phyloP scores from a whole-genome alignment of 2,113 vertebrate species.

The Menidia beryllina region DNA sequence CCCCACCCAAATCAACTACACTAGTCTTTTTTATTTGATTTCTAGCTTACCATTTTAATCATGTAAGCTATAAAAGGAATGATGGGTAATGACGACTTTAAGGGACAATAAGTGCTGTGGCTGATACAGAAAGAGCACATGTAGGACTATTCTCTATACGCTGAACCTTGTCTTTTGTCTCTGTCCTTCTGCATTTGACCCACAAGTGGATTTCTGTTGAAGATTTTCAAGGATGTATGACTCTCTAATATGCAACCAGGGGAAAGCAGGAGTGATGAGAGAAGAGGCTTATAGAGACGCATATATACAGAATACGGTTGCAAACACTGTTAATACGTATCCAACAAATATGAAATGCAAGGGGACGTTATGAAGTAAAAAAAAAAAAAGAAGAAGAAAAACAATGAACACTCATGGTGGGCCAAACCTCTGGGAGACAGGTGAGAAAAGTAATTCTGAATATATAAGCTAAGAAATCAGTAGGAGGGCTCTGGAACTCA shows the following conservation, averaged over 20 bases:
- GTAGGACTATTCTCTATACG: background rate
- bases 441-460: too few relatives aligned
- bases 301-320: background rate
- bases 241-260: background rate
- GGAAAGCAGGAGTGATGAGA: background rate
- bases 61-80: too few relatives aligned
- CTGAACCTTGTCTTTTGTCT: background rate
- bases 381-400: too few relatives aligned
- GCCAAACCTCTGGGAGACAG: too few relatives aligned
- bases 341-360: background rate
- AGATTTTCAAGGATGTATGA: background rate
- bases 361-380: too few relatives aligned
- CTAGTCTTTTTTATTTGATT: background rate
- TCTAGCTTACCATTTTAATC: background rate
- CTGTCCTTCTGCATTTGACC: slow-evolving; percentile 12
- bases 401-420: too few relatives aligned
- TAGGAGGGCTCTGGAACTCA: too few relatives aligned
- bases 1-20: background rate
- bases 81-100: background rate
- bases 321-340: background rate
- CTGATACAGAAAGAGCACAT: background rate
- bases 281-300: background rate
- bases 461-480: background rate
- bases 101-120: background rate
- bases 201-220: background rate